Evolutionary conservation across 2,113 vertebrate species (phyloP), one percentile per base, ranked within the genome.

Genomic region (Monopterus albus): DNA sequence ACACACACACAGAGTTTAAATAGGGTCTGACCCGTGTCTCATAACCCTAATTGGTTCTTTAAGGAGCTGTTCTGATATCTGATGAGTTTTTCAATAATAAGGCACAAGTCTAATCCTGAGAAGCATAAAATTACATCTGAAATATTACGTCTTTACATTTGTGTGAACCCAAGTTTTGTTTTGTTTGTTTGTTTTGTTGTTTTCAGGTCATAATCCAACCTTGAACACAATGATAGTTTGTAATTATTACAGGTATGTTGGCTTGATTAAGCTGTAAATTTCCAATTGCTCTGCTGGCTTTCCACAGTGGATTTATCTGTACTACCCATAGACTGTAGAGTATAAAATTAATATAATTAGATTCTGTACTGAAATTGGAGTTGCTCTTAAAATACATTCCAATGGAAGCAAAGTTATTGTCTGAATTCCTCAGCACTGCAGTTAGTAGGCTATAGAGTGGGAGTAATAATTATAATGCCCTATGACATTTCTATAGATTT

Each of bases 61-160:
- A 1, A 71, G 78, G 87, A 86, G 68, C 79, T 83, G 81, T 79
- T 85, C 84, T 92, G 91, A 90, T 82, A 92, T 91, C 88, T 90
- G 84, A 92, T 92, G 89, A 91, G 91, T 91, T 92, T 92, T 89
- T 91, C 77, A 91, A 92, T 91, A 92, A 91, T 85, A 88, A 92
- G 85, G 87, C 83, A 66, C 66, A 78, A 82, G 82, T 87, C 77
- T 91, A 92, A 92, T 93, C 90, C 79, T 12, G 71, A 81, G 82
- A n/a, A n/a, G n/a, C n/a, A n/a, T n/a, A n/a, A n/a, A n/a, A n/a
- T n/a, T n/a, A n/a, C n/a, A n/a, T n/a, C 9, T 6, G 4, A 14
- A 51, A 36, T 52, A 45, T 8, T 12, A 20, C 40, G 3, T 49
- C 17, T n/a, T 46, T 13, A 28, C n/a, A 46, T 12, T 10, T 36